Evolutionary conservation across 2,113 vertebrate species (phyloP).

Genomic region (Platycercus adscitus): DNA sequence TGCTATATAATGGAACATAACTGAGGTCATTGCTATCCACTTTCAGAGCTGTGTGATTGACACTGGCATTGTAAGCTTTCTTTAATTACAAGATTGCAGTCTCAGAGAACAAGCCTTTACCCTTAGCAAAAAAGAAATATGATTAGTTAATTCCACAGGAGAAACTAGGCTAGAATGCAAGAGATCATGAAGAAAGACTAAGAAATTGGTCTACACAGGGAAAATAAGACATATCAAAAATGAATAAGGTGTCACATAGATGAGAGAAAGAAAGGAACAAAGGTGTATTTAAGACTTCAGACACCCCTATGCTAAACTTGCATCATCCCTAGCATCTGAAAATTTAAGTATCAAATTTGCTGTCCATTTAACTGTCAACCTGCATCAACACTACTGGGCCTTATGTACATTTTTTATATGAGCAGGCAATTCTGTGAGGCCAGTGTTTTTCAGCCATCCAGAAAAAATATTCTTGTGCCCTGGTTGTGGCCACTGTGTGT

Average conservation of each 20-base stretch:
- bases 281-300: not conserved
- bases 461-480: not conserved
- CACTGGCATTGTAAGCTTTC: constrained; percentile 42
- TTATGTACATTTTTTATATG: not conserved
- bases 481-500: not conserved
- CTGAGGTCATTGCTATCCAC: constrained; percentile 29
- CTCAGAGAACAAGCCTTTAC: constrained; percentile 52
- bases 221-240: not conserved
- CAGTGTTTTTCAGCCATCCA: not conserved
- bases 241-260: not conserved
- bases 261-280: not conserved
- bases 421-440: not conserved
- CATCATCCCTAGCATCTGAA: not conserved
- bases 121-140: constrained; percentile 45
- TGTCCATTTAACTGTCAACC: not conserved
- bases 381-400: not conserved
- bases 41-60: constrained; percentile 38
- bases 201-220: not conserved
- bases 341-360: not conserved
- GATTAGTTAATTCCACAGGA: constrained; percentile 51
- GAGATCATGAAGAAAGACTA: not conserved
- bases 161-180: not conserved
- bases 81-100: constrained; percentile 63
- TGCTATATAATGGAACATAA: constrained; percentile 29
- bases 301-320: not conserved